Base-by-base conservation (phyloP, 2,113 vertebrate genomes). In the Phyllostomus hastatus region DNA sequence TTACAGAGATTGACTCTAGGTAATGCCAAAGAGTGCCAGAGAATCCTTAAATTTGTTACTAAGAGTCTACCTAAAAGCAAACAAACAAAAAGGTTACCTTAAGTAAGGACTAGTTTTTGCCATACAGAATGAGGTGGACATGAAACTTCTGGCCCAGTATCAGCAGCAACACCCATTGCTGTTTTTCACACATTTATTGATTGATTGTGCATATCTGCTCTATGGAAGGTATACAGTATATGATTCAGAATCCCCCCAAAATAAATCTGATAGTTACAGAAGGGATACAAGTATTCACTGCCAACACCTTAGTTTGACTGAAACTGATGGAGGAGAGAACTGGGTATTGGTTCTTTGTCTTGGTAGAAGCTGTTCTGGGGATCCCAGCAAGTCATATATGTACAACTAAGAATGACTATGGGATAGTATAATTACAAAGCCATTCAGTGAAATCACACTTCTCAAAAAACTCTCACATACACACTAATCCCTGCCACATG, bases 21-120 rank as follows among this genome's bases (percentile, higher is more conserved):
- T 83, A 99, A 97, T 41, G 99, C 99, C 97, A 99, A 92, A 2
- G 99, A 99, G 90, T 99, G 99, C 99, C 99, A 99, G 87, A 99
- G 99, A 96, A 99, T 99, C 97, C 99, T 98, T 98, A 99, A 97
- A 97, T 99, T 99, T 93, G 99, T 99, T 88, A 99, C 99, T 87
- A 99, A 98, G 41, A 99, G 98, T 96, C 98, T 99, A 48, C 98
- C 99, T 99, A 96, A 75, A 98, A 98, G 96, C 26, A 97, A 90
- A 94, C 61, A 90, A 54, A 73, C 0, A 7, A 95, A 80, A 17
- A 88, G 33, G 38, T 97, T 93, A 98, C 69, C 9, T 96, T 69
- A 81, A 26, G 31, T 76, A 85, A 87, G 75, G 61, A 73, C 43
- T 17, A 28, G 88, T 69, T 85, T 96, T 70, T 94, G 17, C 10